These are phyloP conservation scores for Tribolium castaneum DNA, from an alignment of 1,140 invertebrate genomes.

Conservation along the genomic window DNA sequence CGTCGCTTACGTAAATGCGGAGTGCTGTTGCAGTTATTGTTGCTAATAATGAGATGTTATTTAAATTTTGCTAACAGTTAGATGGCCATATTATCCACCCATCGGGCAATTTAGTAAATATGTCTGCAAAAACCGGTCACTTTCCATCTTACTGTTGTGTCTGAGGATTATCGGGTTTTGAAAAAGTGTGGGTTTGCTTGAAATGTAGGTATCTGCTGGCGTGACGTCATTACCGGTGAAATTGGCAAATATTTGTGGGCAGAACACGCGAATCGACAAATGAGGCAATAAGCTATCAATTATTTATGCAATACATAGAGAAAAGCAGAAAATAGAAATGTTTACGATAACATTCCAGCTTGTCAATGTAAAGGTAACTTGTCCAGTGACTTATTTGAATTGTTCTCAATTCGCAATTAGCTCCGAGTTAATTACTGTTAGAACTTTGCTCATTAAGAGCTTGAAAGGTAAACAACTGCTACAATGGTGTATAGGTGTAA, in stretches of 20 bases:
- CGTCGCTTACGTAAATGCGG: neutral
- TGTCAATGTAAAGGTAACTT: neutral
- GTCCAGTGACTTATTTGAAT: neutral
- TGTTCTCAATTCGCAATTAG: neutral
- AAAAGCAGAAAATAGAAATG: conserved; percentile 1
- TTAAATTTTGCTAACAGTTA: conserved; percentile 27
- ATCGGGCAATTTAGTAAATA: neutral
- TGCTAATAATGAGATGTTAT: conserved; percentile 6
- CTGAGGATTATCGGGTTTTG: neutral
- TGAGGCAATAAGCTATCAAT: conserved; percentile 8
- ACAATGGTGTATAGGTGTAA: neutral
- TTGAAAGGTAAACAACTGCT: neutral
- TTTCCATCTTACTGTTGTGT: neutral
- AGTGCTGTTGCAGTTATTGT: neutral
- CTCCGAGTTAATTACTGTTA: neutral
- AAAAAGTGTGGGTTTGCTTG: neutral
- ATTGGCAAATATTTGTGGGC: conserved; percentile 26
- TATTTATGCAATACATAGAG: conserved; percentile 6
- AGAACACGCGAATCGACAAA: neutral
- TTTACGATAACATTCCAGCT: neutral
- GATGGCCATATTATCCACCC: conserved; percentile 6
- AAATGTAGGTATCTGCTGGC: neutral
- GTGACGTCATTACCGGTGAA: conserved; percentile 16
- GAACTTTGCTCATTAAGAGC: neutral
- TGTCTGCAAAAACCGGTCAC: neutral